A percentile compares a stretch with the other conserved stretches of the same genome.
phyloP scores from a whole-genome alignment of 2,797 vertebrate species.

The Tenualosa ilisha region DNA sequence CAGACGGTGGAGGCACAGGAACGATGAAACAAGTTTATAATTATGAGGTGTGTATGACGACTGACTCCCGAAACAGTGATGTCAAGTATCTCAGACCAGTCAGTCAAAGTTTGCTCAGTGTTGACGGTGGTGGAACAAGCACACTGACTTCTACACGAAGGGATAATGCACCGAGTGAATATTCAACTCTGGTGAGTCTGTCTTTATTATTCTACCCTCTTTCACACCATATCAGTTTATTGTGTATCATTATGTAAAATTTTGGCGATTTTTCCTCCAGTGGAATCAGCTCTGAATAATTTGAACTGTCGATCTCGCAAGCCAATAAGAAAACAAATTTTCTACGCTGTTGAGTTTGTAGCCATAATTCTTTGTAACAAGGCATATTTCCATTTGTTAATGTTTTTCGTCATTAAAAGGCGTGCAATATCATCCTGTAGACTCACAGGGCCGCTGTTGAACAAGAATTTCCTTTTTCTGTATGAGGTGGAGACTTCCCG shows the following conservation, averaged over 20 bases:
- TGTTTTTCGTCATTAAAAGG: too few relatives aligned
- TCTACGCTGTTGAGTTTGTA: too few relatives aligned
- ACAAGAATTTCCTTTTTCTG: background rate
- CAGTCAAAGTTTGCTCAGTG: slow-evolving; percentile 17
- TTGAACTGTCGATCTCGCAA: too few relatives aligned
- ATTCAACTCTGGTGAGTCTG: background rate
- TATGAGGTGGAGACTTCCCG: background rate
- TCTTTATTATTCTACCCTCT: background rate
- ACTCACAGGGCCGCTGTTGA: background rate
- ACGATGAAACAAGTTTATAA: slow-evolving; percentile 42
- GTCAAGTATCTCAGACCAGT: slow-evolving; percentile 41
- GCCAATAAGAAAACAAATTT: too few relatives aligned
- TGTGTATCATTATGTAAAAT: background rate
- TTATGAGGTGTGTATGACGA: slow-evolving; percentile 45
- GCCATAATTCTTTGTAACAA: too few relatives aligned
- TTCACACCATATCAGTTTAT: background rate
- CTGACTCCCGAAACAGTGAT: slow-evolving; percentile 46
- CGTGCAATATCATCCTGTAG: too few relatives aligned
- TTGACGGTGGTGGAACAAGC: background rate
- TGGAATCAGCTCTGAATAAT: too few relatives aligned
- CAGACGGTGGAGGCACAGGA: slow-evolving; percentile 46
- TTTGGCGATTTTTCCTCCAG: too few relatives aligned
- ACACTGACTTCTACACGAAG: background rate
- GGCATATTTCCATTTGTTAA: too few relatives aligned
- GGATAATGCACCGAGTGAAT: background rate